A percentile compares a stretch with the other conserved stretches of the same genome.
Evolutionary conservation across 2,888 invertebrate species (phyloP).

Genomic region (Meghimatium bilineatum): DNA sequence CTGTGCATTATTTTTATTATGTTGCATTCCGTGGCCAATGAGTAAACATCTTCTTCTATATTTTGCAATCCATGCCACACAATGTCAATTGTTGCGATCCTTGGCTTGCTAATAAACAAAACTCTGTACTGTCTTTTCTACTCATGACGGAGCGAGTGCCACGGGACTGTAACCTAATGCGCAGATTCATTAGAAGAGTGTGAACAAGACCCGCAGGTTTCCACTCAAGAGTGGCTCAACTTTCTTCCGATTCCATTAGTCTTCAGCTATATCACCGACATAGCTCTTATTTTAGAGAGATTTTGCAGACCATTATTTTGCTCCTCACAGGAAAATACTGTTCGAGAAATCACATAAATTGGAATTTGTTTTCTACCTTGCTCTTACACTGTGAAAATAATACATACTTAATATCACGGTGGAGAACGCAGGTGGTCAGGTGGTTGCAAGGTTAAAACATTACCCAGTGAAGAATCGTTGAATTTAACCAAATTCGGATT

Average conservation of each 20-base stretch:
- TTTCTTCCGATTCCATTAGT: background rate
- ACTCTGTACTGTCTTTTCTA: too few relatives aligned
- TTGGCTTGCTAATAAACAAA: background rate
- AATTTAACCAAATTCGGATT: too few relatives aligned
- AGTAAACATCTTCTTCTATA: too few relatives aligned
- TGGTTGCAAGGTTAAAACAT: too few relatives aligned
- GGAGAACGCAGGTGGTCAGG: too few relatives aligned
- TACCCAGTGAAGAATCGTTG: too few relatives aligned
- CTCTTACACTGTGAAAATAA: too few relatives aligned
- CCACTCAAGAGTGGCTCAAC: background rate
- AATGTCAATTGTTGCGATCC: background rate
- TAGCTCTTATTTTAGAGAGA: background rate
- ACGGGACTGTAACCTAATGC: slow-evolving; percentile 29
- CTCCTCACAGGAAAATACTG: background rate
- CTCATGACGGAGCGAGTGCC: slow-evolving; percentile 18
- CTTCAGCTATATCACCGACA: background rate
- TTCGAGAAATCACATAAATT: background rate
- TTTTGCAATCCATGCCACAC: background rate
- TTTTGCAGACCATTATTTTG: too few relatives aligned
- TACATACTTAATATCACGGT: too few relatives aligned
- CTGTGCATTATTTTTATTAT: too few relatives aligned
- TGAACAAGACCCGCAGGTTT: slow-evolving; percentile 28
- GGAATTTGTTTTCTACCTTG: background rate
- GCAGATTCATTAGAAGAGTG: slow-evolving; percentile 36
- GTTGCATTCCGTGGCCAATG: too few relatives aligned